These are phyloP conservation scores for Drosophila siamana DNA, from an alignment of 2,888 invertebrate genomes.

Conservation along the genomic window DNA sequence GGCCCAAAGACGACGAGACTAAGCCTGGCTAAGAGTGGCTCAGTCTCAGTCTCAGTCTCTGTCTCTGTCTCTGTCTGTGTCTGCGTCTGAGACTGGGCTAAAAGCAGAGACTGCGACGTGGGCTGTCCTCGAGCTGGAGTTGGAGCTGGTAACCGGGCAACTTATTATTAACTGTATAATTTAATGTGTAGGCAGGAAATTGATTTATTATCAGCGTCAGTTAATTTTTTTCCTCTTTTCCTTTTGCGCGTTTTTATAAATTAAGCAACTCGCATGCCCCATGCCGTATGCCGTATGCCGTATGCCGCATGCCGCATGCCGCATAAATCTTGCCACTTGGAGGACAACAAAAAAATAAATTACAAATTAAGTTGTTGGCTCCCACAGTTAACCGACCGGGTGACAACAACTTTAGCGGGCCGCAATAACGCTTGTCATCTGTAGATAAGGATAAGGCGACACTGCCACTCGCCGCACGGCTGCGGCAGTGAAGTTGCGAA, in stretches of 20 bases:
- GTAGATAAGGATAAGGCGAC: constrained; percentile 66
- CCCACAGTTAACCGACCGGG: constrained; percentile 73
- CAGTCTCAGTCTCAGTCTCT: background rate
- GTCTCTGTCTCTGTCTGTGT: background rate
- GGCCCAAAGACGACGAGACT: constrained; percentile 9
- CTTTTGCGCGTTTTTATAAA: constrained; percentile 54
- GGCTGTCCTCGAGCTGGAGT: constrained; percentile 63
- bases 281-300: constrained; percentile 27
- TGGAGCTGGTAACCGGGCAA: constrained; percentile 51
- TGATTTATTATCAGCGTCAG: constrained; percentile 79
- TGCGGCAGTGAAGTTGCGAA: background rate
- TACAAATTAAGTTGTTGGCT: constrained; percentile 81
- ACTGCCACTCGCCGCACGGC: constrained; percentile 14
- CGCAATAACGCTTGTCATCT: constrained; percentile 55
- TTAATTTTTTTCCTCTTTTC: constrained; percentile 56
- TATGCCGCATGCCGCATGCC: constrained; percentile 33
- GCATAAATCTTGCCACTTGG: constrained; percentile 59
- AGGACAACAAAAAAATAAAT: constrained; percentile 57
- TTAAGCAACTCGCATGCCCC: constrained; percentile 65
- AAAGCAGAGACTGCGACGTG: constrained; percentile 51
- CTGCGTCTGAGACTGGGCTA: constrained; percentile 12
- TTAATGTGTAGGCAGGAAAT: constrained; percentile 80
- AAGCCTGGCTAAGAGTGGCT: constrained; percentile 9
- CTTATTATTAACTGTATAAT: constrained; percentile 80
- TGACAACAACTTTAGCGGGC: constrained; percentile 38